Conservation (phyloP, 2,113 vertebrate genomes). For the Cromileptes altivelis region DNA sequence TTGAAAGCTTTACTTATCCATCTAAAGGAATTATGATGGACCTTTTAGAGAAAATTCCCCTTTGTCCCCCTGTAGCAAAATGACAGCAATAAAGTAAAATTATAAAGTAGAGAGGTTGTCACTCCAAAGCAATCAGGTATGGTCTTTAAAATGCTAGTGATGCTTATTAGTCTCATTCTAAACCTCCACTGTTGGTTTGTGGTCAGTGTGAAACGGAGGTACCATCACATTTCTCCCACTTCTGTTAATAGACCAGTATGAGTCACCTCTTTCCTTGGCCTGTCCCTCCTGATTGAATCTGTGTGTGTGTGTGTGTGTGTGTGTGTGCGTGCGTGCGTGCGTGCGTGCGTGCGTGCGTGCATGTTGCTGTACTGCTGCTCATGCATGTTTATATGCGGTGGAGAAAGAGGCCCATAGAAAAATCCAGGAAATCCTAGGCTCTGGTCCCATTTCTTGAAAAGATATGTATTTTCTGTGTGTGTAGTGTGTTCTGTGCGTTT, state of each 20-base stretch:
- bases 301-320: slow-evolving; percentile 23
- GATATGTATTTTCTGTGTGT: slow-evolving; percentile 49
- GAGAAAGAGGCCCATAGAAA: slow-evolving; percentile 56
- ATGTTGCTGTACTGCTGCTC: neutral
- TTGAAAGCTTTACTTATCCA: neutral
- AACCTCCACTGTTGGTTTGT: slow-evolving; percentile 35
- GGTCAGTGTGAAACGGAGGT: slow-evolving; percentile 39
- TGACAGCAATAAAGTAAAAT: neutral
- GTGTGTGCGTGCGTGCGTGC: slow-evolving; percentile 44
- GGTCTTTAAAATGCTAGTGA: slow-evolving; percentile 18
- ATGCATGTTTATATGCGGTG: slow-evolving; percentile 47
- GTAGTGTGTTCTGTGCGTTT: slow-evolving; percentile 29
- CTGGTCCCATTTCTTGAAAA: slow-evolving; percentile 63
- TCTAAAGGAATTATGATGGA: neutral
- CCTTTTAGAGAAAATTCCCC: neutral
- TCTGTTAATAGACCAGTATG: slow-evolving; percentile 59
- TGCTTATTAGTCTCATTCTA: slow-evolving; percentile 30
- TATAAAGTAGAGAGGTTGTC: neutral
- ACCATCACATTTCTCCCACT: slow-evolving; percentile 44
- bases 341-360: slow-evolving; percentile 43
- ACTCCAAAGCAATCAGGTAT: slow-evolving; percentile 1
- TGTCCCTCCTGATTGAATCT: slow-evolving; percentile 50
- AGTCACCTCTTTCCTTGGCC: slow-evolving; percentile 67
- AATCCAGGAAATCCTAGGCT: slow-evolving; percentile 77
- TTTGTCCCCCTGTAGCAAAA: neutral